These are phyloP conservation scores for Rosalia funebris DNA, from an alignment of 2,888 invertebrate species.

Conservation along the genomic window DNA sequence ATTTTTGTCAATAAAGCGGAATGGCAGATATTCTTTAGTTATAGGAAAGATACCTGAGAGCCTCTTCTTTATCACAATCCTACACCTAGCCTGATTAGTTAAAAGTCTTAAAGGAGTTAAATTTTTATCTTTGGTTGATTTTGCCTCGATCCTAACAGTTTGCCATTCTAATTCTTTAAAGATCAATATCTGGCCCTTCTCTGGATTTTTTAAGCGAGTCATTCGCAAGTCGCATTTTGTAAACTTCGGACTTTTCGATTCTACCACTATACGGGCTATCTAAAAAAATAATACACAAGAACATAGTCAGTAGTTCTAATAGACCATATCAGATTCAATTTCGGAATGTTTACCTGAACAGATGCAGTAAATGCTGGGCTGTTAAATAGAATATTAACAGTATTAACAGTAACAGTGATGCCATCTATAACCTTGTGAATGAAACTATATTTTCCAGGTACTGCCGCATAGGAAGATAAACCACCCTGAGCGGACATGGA, in stretches of 20 bases:
- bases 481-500: slow-evolving; percentile 69
- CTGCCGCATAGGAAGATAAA: slow-evolving; percentile 67
- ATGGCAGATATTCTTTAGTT: neutral
- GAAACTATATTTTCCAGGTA: slow-evolving; percentile 82
- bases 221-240: slow-evolving; percentile 85
- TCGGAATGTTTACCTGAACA: slow-evolving; percentile 96
- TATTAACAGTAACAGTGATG: slow-evolving; percentile 94
- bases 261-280: slow-evolving; percentile 92
- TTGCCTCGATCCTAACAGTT: slow-evolving; percentile 94
- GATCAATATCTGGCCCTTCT: slow-evolving; percentile 89
- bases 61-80: slow-evolving; percentile 95
- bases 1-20: too few species aligned
- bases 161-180: slow-evolving; percentile 99
- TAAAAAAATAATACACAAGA: slow-evolving; percentile 58
- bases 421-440: slow-evolving; percentile 97
- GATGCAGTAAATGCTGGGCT: slow-evolving; percentile 96
- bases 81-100: slow-evolving; percentile 92
- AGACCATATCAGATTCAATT: too few species aligned
- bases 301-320: too few species aligned
- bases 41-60: slow-evolving; percentile 80
- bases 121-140: slow-evolving; percentile 78
- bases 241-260: slow-evolving; percentile 94
- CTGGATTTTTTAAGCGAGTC: slow-evolving; percentile 91
- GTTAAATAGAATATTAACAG: slow-evolving; percentile 91
- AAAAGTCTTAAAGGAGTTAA: slow-evolving; percentile 91